Evolutionary conservation across 2,797 vertebrate species (phyloP), one percentile per base, ranked within the genome.

Genomic region (Coluber constrictor): DNA sequence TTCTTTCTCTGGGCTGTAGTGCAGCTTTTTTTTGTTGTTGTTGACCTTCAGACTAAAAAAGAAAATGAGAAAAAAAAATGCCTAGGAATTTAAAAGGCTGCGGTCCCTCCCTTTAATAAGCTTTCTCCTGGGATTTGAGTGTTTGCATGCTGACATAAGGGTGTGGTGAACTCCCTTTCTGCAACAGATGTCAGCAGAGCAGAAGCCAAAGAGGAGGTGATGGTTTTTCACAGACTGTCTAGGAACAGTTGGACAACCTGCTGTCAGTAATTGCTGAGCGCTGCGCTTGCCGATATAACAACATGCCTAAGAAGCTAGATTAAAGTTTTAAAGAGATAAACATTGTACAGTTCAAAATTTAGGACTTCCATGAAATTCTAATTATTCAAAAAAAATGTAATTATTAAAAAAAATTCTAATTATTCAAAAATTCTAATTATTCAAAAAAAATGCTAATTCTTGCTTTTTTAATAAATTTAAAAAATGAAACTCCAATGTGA

Each of bases 161-260:
- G 94, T 94, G 96, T 94, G 97, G 96, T 96, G 94, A 96, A 95
- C 96, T 96, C 96, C 96, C 90, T 94, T 96, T 96, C 95, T 91
- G 91, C 94, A 93, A 97, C 88, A 97, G 97, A 95, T 96, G 97
- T 95, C 94, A 88, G 95, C 93, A 94, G 94, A 94, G 93, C 91
- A 90, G 16, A 94, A 97, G 96, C 95, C 94, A 95, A 93, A 88
- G 87, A 96, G 96, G 27, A 95, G 94, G 90, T 96, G 93, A 94
- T 93, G 92, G 94, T 91, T 95, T 88, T 93, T 88, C 90, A 54
- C 93, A 93, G 94, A 86, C 86, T 95, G 90, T 93, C 91, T 94
- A 92, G 87, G 60, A 96, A 92, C 86, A 94, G 20, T 70, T 96
- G 94, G 94, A 90, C 91, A 93, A 29, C 66, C 0, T 2, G 51